phyloP scores from a whole-genome alignment of 2,888 invertebrate species.

The Drosophila neoperkinsi region DNA sequence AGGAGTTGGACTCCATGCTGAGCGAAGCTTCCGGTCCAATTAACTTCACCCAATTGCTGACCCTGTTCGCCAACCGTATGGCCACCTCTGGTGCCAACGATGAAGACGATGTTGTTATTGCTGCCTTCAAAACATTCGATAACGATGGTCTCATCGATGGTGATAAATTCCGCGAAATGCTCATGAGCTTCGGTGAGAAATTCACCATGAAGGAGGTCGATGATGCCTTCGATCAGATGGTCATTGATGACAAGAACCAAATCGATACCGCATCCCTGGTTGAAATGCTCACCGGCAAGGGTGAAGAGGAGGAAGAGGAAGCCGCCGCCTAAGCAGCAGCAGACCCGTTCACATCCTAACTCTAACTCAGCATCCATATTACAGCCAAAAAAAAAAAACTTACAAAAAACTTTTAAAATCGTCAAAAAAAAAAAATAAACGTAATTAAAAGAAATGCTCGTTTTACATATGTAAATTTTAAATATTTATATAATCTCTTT shows the following conservation, averaged over 20 bases:
- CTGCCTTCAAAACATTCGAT: constrained; percentile 97
- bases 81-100: constrained; percentile 94
- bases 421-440: constrained; percentile 79
- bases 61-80: constrained; percentile 96
- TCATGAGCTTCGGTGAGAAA: constrained; percentile 97
- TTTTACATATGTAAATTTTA: constrained; percentile 79
- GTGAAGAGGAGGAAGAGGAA: constrained; percentile 91
- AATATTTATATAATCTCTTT: constrained; percentile 69
- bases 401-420: constrained; percentile 69
- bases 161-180: constrained; percentile 94
- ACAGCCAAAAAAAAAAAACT: constrained; percentile 46
- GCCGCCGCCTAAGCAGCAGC: constrained; percentile 80
- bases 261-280: constrained; percentile 95
- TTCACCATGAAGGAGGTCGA: constrained; percentile 95
- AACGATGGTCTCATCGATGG: constrained; percentile 94
- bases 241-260: constrained; percentile 95
- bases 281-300: constrained; percentile 94
- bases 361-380: constrained; percentile 77
- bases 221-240: constrained; percentile 97
- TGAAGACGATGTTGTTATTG: constrained; percentile 96
- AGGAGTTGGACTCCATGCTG: constrained; percentile 96
- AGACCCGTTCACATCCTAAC: constrained; percentile 76
- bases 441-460: constrained; percentile 79
- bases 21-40: constrained; percentile 95
- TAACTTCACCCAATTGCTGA: constrained; percentile 97